These are phyloP conservation scores for Apocheima hispidaria DNA, from an alignment of 2,888 invertebrate species.

Conservation along the genomic window DNA sequence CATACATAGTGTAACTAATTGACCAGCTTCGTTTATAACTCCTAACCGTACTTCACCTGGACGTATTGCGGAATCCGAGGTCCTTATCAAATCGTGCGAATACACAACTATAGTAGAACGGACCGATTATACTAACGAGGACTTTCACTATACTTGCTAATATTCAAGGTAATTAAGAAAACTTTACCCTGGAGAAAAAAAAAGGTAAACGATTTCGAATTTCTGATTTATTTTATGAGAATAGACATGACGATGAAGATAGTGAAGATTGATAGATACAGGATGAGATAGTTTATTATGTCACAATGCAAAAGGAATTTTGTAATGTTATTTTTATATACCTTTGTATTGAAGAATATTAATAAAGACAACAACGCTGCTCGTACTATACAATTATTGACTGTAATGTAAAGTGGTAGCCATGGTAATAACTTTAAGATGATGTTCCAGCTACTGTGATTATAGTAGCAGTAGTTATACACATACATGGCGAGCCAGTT, in stretches of 20 bases:
- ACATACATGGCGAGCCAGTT: slow-evolving; percentile 47
- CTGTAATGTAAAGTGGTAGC: slow-evolving; percentile 23
- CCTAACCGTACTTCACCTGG: slow-evolving; percentile 51
- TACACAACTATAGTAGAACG: slow-evolving; percentile 62
- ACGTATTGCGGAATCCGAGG: slow-evolving; percentile 65
- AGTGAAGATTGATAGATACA: neutral
- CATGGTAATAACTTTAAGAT: slow-evolving; percentile 32
- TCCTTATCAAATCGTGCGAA: slow-evolving; percentile 74
- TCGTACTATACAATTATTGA: slow-evolving; percentile 11
- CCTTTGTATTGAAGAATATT: slow-evolving; percentile 5
- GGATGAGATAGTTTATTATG: neutral
- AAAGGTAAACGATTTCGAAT: slow-evolving; percentile 44
- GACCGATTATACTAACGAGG: slow-evolving; percentile 80
- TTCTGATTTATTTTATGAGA: neutral
- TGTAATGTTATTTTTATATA: neutral
- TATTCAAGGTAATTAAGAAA: slow-evolving; percentile 76
- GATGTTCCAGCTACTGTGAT: slow-evolving; percentile 45
- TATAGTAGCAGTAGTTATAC: slow-evolving; percentile 38
- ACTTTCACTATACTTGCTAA: slow-evolving; percentile 79
- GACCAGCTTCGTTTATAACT: slow-evolving; percentile 46
- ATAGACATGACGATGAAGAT: neutral
- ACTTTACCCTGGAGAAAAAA: slow-evolving; percentile 57
- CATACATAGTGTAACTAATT: slow-evolving; percentile 44
- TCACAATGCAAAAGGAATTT: neutral
- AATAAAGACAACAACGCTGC: slow-evolving; percentile 5